Evolutionary conservation across 2,797 vertebrate genomes (phyloP).

Genomic region (Melopsittacus undulatus): DNA sequence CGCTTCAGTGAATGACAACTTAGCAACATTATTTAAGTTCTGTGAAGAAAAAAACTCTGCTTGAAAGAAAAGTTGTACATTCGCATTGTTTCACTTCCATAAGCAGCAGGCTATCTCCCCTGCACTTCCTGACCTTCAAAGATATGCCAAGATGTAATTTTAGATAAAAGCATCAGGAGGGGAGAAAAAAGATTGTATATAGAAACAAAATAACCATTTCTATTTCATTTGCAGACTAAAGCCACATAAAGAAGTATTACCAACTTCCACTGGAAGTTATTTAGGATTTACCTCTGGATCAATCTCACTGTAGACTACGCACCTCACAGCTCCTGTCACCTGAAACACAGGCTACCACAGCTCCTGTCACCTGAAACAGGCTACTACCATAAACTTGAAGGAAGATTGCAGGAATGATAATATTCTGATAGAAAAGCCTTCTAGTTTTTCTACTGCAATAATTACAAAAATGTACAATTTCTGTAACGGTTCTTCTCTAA

Average conservation of each 20-base stretch:
- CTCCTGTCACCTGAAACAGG: background rate
- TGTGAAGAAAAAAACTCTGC: background rate
- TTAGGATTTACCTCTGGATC: background rate
- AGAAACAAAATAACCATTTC: background rate
- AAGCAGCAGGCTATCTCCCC: background rate
- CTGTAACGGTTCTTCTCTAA: background rate
- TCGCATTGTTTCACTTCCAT: background rate
- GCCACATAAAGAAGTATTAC: background rate
- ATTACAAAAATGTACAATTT: background rate
- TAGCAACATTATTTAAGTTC: background rate
- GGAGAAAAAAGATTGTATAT: background rate
- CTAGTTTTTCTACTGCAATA: background rate
- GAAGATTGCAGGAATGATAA: background rate
- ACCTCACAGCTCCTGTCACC: background rate
- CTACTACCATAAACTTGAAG: background rate
- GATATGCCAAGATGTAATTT: background rate
- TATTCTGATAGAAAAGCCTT: background rate
- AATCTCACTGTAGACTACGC: background rate
- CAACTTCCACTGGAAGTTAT: background rate
- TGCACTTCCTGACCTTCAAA: background rate
- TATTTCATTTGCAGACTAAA: background rate
- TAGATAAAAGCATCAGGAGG: background rate
- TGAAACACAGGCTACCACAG: background rate
- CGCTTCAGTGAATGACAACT: fast-evolving
- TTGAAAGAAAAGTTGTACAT: background rate